phyloP scores from a whole-genome alignment of 2,888 invertebrate genomes.

The Eupithecia inturbata region DNA sequence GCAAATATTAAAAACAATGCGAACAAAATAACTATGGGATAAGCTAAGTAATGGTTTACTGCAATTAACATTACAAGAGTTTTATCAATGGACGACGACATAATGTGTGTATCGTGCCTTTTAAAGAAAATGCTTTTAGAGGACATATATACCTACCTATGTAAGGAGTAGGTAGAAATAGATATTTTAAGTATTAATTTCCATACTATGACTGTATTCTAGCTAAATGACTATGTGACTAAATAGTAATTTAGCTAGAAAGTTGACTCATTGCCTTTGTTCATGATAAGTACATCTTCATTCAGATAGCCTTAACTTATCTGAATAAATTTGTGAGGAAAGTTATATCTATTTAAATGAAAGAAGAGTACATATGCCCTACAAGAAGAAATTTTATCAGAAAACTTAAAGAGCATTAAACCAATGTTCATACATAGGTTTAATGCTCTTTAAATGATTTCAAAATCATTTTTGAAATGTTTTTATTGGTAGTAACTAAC shows the following conservation, averaged over 20 bases:
- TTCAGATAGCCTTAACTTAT: not conserved
- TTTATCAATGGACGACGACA: not conserved
- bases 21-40: not conserved
- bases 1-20: slow-evolving; percentile 1
- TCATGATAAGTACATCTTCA: not conserved
- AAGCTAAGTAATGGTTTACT: not conserved
- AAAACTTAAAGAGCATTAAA: not conserved
- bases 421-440: too few species aligned
- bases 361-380: not conserved
- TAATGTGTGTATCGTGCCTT: not conserved
- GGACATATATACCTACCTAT: not conserved
- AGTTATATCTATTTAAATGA: not conserved
- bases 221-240: too few species aligned
- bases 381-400: not conserved
- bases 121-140: not conserved
- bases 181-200: not conserved
- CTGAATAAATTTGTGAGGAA: not conserved
- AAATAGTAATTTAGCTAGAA: slow-evolving; percentile 2
- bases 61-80: not conserved
- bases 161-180: not conserved
- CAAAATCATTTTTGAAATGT: not conserved
- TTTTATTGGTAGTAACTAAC: not conserved
- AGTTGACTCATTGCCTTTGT: not conserved
- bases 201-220: not conserved
- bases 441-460: too few species aligned